These are phyloP conservation scores for Ceyx erithaca DNA, from an alignment of 2,797 vertebrate genomes.

Conservation along the genomic window DNA sequence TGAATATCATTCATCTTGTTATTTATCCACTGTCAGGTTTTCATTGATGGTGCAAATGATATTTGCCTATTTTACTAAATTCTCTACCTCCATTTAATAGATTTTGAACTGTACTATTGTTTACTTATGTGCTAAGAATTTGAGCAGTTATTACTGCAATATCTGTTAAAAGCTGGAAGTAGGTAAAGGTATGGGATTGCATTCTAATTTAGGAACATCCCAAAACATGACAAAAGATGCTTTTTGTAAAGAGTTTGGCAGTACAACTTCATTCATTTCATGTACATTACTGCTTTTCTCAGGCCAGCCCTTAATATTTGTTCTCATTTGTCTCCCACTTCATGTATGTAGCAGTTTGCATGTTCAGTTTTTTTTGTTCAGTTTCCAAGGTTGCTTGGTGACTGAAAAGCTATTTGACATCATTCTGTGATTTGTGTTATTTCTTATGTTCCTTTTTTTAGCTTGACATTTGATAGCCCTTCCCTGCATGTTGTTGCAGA, in stretches of 20 bases:
- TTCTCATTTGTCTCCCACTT: not conserved
- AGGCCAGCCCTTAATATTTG: not conserved
- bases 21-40: constrained; percentile 42
- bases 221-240: not conserved
- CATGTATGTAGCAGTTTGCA: not conserved
- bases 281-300: not conserved
- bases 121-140: not conserved
- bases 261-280: not conserved
- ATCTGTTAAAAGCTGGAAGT: not conserved
- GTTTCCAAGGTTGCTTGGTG: not conserved
- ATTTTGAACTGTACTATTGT: not conserved
- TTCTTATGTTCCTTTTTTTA: constrained; percentile 15
- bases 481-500: not conserved
- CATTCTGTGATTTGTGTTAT: constrained; percentile 8
- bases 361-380: constrained; percentile 15
- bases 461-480: not conserved
- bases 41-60: constrained; percentile 20
- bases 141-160: not conserved
- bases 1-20: not conserved
- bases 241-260: not conserved
- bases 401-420: not conserved
- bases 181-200: not conserved
- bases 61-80: constrained; percentile 26
- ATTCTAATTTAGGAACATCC: not conserved
- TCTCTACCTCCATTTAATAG: constrained; percentile 8